A percentile compares a stretch with the other conserved stretches of the same genome.
phyloP scores from a whole-genome alignment of 2,888 invertebrate species.

The Melinaea menophilus region DNA sequence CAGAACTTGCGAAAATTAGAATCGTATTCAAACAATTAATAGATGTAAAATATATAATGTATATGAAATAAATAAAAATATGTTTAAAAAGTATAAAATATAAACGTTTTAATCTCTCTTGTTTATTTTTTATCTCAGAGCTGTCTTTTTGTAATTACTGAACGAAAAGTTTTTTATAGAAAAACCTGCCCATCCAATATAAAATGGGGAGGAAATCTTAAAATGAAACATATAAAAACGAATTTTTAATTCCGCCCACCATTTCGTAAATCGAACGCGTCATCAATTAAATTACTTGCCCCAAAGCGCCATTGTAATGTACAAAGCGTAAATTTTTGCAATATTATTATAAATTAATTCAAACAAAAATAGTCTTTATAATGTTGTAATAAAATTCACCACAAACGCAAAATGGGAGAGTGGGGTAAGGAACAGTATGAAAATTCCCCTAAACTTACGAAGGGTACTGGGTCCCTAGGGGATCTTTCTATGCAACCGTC shows the following conservation, averaged over 20 bases:
- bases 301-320: constrained; percentile 51
- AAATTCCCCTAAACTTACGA: constrained; percentile 51
- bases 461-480: constrained; percentile 52
- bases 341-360: constrained; percentile 7
- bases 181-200: constrained; percentile 20
- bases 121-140: neutral
- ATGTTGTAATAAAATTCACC: constrained; percentile 20
- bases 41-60: neutral
- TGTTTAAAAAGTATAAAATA: neutral
- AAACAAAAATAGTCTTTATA: constrained; percentile 26
- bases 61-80: neutral
- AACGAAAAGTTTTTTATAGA: constrained; percentile 7
- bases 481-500: constrained; percentile 53
- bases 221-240: constrained; percentile 30
- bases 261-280: constrained; percentile 72
- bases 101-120: neutral
- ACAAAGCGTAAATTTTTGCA: constrained; percentile 35
- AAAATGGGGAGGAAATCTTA: constrained; percentile 21
- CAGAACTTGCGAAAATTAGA: no score
- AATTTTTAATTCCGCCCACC: constrained; percentile 48
- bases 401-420: constrained; percentile 26
- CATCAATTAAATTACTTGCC: constrained; percentile 75
- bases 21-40: no score
- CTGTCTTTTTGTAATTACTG: constrained; percentile 10
- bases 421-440: constrained; percentile 45